A percentile compares a stretch with the other conserved stretches of the same genome.
Evolutionary conservation across 2,888 invertebrate genomes (phyloP).

Genomic region (Embidobia sp.): DNA sequence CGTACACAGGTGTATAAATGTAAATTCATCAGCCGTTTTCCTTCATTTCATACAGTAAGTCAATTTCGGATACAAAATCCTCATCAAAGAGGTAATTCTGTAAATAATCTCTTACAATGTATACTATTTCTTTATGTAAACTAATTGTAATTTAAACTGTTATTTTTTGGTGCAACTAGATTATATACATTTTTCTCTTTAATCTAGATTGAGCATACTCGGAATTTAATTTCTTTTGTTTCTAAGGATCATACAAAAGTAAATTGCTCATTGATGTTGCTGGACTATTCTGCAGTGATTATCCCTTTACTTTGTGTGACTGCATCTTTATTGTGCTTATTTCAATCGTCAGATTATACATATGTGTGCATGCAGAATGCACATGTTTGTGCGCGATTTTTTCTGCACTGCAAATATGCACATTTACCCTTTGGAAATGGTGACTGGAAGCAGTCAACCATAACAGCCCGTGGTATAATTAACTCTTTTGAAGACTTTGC

Average conservation of each 20-base stretch:
- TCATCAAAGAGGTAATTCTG: too few relatives aligned
- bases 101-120: too few relatives aligned
- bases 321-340: slow-evolving; percentile 54
- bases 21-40: too few relatives aligned
- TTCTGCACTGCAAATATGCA: slow-evolving; percentile 59
- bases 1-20: too few relatives aligned
- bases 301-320: slow-evolving; percentile 52
- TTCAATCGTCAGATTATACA: slow-evolving; percentile 49
- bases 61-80: too few relatives aligned
- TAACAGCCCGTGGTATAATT: slow-evolving; percentile 79
- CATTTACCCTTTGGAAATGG: slow-evolving; percentile 47
- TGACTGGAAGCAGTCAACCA: slow-evolving; percentile 63
- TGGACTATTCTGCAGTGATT: slow-evolving; percentile 35
- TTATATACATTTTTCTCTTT: neutral
- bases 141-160: too few relatives aligned
- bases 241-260: slow-evolving; percentile 19
- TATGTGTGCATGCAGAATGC: slow-evolving; percentile 45
- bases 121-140: too few relatives aligned
- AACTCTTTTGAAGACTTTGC: slow-evolving; percentile 80
- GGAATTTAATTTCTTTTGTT: slow-evolving; percentile 37
- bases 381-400: slow-evolving; percentile 54
- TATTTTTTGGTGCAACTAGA: neutral
- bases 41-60: too few relatives aligned
- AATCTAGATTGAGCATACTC: slow-evolving; percentile 5
- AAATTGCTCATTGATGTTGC: slow-evolving; percentile 27